These are phyloP conservation scores for Semotilus atromaculatus DNA, from an alignment of 2,797 vertebrate species.

Conservation along the genomic window DNA sequence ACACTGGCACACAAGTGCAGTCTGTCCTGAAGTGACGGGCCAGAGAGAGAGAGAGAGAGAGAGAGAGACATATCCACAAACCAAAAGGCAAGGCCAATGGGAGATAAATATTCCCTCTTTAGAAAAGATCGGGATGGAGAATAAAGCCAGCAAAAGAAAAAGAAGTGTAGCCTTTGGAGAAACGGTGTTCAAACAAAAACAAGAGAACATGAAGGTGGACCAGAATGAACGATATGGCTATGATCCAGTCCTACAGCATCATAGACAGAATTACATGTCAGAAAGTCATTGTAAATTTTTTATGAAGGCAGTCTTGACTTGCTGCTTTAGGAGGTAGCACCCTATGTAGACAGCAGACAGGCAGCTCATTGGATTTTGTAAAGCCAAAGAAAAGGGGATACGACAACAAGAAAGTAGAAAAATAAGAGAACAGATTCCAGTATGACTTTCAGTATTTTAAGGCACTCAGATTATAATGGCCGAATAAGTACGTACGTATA, in stretches of 20 bases:
- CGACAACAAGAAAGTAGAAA: background rate
- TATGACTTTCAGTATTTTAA: background rate
- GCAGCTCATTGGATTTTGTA: background rate
- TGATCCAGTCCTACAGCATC: background rate
- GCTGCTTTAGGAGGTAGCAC: background rate
- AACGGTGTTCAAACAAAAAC: background rate
- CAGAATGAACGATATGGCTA: background rate
- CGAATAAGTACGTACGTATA: no score
- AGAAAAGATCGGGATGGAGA: background rate
- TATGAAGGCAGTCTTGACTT: background rate
- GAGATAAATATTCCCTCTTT: background rate
- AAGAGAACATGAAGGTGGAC: background rate
- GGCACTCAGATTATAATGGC: background rate
- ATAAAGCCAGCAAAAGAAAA: background rate
- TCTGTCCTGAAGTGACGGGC: slow-evolving; percentile 28
- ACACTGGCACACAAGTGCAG: slow-evolving; percentile 52
- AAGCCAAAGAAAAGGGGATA: background rate
- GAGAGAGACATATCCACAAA: background rate
- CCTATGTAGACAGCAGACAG: background rate
- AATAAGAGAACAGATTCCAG: background rate
- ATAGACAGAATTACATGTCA: background rate
- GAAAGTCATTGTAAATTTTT: background rate
- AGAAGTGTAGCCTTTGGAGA: background rate
- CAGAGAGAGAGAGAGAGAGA: background rate
- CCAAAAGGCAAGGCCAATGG: background rate